Conservation (phyloP, 2,113 vertebrate species). For the Myrmecophaga tridactyla region DNA sequence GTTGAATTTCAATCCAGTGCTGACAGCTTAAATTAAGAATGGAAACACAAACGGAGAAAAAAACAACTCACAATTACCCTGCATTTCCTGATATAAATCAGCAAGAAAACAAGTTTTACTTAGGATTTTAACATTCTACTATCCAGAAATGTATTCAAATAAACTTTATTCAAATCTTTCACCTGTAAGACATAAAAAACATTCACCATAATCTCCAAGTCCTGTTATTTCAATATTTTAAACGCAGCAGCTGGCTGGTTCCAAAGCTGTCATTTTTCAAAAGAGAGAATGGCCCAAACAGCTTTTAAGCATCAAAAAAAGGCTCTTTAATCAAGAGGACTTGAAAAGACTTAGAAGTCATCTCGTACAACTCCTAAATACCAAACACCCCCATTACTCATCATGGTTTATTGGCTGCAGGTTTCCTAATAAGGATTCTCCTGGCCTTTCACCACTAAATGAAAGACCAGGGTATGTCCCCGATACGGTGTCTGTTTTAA, state of each 20-base stretch:
- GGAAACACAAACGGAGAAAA: fast-evolving
- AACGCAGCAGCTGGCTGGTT: background rate
- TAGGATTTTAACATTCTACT: background rate
- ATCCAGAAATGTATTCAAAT: background rate
- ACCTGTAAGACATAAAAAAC: background rate
- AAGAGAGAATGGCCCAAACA: background rate
- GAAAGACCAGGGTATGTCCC: background rate
- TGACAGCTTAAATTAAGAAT: background rate
- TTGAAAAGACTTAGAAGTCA: background rate
- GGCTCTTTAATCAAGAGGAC: background rate
- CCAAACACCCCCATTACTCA: background rate
- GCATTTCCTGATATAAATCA: background rate
- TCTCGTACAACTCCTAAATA: background rate
- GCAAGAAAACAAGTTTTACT: background rate
- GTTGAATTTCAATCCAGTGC: background rate
- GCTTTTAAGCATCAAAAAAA: background rate
- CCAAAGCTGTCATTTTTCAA: background rate
- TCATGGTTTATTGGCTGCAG: background rate
- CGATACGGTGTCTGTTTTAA: background rate
- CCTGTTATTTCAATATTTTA: background rate
- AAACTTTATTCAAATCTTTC: background rate
- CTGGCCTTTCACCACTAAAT: background rate
- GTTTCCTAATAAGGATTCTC: background rate
- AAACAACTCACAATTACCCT: background rate
- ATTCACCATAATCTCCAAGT: background rate